phyloP scores from a whole-genome alignment of 1,140 invertebrate genomes.

The Drosophila persimilis region DNA sequence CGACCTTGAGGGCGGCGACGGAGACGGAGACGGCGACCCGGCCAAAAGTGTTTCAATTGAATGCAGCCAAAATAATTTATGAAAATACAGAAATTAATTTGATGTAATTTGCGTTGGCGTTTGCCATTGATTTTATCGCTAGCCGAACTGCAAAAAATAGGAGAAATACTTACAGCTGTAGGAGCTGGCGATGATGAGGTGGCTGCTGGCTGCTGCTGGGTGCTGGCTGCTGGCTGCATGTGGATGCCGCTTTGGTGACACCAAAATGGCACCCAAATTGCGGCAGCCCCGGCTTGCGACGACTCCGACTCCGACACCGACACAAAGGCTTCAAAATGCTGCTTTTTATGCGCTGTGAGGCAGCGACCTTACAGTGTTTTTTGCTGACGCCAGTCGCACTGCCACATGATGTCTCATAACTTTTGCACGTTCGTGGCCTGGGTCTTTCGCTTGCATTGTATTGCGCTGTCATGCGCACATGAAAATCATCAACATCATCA shows the following conservation, averaged over 20 bases:
- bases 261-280: slow-evolving; percentile 76
- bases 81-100: slow-evolving; percentile 75
- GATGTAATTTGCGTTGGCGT: slow-evolving; percentile 78
- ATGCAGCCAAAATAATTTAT: slow-evolving; percentile 66
- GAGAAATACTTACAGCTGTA: slow-evolving; percentile 6
- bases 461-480: slow-evolving; percentile 78
- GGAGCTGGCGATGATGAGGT: too few relatives aligned
- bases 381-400: slow-evolving; percentile 16
- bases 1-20: too few relatives aligned
- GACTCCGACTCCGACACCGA: too few relatives aligned
- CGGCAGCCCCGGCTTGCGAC: slow-evolving; percentile 38
- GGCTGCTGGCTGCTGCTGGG: slow-evolving; percentile 14
- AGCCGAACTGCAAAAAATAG: background rate
- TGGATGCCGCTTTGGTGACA: slow-evolving; percentile 48
- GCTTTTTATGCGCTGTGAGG: slow-evolving; percentile 57
- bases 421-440: slow-evolving; percentile 74
- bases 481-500: slow-evolving; percentile 66
- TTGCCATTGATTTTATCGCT: slow-evolving; percentile 61
- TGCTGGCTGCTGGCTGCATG: slow-evolving; percentile 10
- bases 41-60: slow-evolving; percentile 73
- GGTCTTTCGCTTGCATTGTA: slow-evolving; percentile 78
- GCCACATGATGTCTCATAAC: slow-evolving; percentile 58
- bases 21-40: slow-evolving; percentile 8
- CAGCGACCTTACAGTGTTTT: slow-evolving; percentile 62
- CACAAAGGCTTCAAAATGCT: slow-evolving; percentile 62